Conservation (phyloP, 2,888 invertebrate species). For the Lasioglossum marginatum region DNA sequence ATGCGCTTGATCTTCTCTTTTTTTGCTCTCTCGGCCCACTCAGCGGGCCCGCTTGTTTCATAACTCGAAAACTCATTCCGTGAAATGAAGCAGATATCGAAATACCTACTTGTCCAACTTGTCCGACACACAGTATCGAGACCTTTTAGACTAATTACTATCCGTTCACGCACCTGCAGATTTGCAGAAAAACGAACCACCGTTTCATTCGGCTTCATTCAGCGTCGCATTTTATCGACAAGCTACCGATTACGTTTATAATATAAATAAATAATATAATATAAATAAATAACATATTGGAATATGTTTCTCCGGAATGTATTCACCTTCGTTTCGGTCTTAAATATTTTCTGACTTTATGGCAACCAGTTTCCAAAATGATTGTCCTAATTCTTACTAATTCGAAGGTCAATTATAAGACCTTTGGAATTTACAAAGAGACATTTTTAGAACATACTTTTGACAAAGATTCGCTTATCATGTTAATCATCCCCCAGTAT, state of each 20-base stretch:
- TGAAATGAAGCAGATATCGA: constrained; percentile 36
- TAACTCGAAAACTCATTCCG: constrained; percentile 19
- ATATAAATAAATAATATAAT: too few species aligned
- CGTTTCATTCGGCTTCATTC: background rate
- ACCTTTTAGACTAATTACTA: constrained; percentile 52
- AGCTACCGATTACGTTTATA: background rate
- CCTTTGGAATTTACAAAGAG: background rate
- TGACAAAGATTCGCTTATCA: background rate
- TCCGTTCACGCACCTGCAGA: background rate
- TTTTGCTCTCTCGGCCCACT: background rate
- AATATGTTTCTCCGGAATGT: background rate
- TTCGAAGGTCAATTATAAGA: background rate
- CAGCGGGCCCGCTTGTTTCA: constrained; percentile 13
- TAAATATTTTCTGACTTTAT: background rate
- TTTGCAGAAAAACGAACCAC: background rate
- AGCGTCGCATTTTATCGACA: background rate
- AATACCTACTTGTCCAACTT: constrained; percentile 11
- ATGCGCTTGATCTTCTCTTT: background rate
- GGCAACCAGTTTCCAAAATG: background rate
- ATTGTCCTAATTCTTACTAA: background rate
- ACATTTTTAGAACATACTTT: too few species aligned
- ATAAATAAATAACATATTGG: too few species aligned
- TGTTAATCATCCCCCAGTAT: constrained; percentile 38
- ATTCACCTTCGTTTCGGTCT: background rate
- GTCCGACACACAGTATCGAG: background rate